These are phyloP conservation scores for Barypeithes pellucidus DNA, from an alignment of 2,888 invertebrate genomes.

Conservation along the genomic window DNA sequence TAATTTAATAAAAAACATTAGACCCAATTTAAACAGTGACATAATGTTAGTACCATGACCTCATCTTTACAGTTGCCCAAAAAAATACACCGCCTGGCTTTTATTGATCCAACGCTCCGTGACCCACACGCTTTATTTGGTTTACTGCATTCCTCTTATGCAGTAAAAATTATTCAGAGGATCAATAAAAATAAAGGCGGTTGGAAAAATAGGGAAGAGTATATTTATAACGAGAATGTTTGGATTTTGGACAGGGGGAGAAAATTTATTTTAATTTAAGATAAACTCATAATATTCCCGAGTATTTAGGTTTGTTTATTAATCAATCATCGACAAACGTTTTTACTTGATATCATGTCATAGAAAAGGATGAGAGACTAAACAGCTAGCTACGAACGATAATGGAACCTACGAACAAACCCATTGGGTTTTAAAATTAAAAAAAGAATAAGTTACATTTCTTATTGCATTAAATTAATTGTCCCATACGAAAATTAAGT, in stretches of 20 bases:
- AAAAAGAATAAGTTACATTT: no score
- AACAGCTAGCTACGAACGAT: not conserved
- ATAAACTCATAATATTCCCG: not conserved
- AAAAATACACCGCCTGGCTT: not conserved
- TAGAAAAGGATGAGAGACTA: not conserved
- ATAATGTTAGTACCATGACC: slow-evolving; percentile 34
- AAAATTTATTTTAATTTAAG: not conserved
- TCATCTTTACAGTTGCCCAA: slow-evolving; percentile 30
- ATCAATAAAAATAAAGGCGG: slow-evolving; percentile 22
- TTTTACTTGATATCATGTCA: not conserved
- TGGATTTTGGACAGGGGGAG: not conserved
- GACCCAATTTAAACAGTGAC: slow-evolving; percentile 31
- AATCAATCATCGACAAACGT: not conserved
- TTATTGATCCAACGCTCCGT: slow-evolving; percentile 4
- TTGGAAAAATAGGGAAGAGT: not conserved
- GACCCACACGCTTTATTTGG: slow-evolving; percentile 26
- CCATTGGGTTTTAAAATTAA: not conserved
- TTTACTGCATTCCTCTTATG: slow-evolving; percentile 39
- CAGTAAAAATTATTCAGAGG: slow-evolving; percentile 22
- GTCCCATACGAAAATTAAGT: no score
- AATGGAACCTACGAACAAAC: not conserved
- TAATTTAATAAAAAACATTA: slow-evolving; percentile 17
- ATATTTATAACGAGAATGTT: not conserved
- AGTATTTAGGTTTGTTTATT: not conserved
- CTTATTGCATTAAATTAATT: no score